Evolutionary conservation across 2,113 vertebrate genomes (phyloP), one percentile per base, ranked within the genome.

Genomic region (Nothoprocta pentlandii): DNA sequence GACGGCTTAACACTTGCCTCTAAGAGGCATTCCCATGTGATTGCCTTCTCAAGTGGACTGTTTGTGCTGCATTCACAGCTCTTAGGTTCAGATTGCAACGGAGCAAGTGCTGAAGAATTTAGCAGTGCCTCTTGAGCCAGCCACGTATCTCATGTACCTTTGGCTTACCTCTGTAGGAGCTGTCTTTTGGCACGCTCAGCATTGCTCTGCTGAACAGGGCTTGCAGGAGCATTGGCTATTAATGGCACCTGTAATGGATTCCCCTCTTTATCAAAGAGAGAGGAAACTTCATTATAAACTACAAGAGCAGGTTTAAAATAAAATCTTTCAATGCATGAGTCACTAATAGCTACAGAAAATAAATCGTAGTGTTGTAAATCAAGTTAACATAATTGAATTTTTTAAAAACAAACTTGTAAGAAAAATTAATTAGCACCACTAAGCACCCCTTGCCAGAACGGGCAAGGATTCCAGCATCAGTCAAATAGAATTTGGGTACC

Each of bases 81-180:
- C 76, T 80, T 34, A 68, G 26, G 64, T 64, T 93, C 51, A 61
- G 56, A 83, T 10, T 80, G 87, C 67, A 85, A 47, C 68, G 89
- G 13, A 80, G 56, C 21, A 39, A 91, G 53, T 36, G 17, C 61
- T 74, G 82, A 68, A 51, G 42, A 67, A 39, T 15, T 20, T 2
- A 36, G 42, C 10, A 56, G 82, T 25, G 44, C 51, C 51, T 80
- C 32, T 44, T 39, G 30, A 71, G 66, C 69, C 58, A 47, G 32
- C 34, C 79, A 2, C 32, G 1, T 44, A 25, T 32, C 80, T 64
- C 59, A 17, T 3, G 15, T 49, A 97, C 98, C 97, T 97, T 86
- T 90, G 74, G 76, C 21, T 61, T 87, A 87, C 89, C 95, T 96
- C 61, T 94, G 94, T 41, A 92, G 89, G 39, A 96, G 67, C 30